Evolutionary conservation across 2,888 invertebrate species (phyloP), one percentile per base, ranked within the genome.

Genomic region (Pristionchus japonicus): DNA sequence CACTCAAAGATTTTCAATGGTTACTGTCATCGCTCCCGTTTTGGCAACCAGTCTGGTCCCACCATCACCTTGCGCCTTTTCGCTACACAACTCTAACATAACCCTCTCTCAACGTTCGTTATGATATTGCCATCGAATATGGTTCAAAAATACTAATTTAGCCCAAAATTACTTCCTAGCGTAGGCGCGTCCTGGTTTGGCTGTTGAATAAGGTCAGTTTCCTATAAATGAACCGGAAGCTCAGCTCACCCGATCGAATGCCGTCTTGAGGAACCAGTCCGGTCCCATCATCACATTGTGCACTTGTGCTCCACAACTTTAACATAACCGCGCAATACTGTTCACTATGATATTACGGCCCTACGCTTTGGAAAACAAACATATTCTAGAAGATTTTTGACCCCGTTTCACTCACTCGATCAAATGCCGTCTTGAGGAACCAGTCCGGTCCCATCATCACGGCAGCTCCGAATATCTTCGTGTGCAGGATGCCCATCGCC

Each of bases 401-500:
- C 77, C 43, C 40, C 11, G n/a, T 7, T 20, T 3, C 2, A 3
- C 82, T 27, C 90, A 96, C 96, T 95, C 97, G 96, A 94, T 99
- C 99, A 83, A 99, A 97, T 0, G 97, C 97, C 4, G 97, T 96
- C 88, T 98, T 96, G 93, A 99, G 95, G 97, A 98, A 98, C 95
- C 98, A 98, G 13, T 98, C 98, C 3, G 96, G 96, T 0, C 98
- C 98, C 98, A 99, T 98, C 96, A 99, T 97, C 0, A 97, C 97
- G 40, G 98, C 96, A 0, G 98, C 99, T 94, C 98, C 97, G 27
- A 98, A 97, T 88, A 99, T 98, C 96, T 99, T 99, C 1, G 98
- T 98, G 95, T 99, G 98, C 0, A 99, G 96, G 20, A 99, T 98
- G 40, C 99, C 98, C 43, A 99, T 95, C 0, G 98, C 98, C 99